Conservation (phyloP, 2,113 vertebrate genomes). For the Galeopterus variegatus region DNA sequence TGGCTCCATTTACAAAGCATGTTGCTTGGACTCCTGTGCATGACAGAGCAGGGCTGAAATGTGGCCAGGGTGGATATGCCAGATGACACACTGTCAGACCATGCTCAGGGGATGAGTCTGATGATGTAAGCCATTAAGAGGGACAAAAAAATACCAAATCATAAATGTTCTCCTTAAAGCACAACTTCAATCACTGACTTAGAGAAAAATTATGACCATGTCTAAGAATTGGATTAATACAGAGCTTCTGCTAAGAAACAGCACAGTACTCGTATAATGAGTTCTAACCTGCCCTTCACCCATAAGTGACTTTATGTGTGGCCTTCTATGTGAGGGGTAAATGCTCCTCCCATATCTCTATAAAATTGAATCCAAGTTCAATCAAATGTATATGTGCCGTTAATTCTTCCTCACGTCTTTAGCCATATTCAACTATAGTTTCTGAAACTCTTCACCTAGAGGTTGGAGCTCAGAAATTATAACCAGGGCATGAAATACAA, state of each 20-base stretch:
- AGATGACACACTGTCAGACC: constrained; percentile 48
- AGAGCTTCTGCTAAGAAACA: not conserved
- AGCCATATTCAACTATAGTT: not conserved
- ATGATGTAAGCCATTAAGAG: constrained; percentile 29
- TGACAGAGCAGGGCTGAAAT: constrained; percentile 37
- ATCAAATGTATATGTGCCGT: not conserved
- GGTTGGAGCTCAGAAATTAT: not conserved
- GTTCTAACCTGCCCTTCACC: not conserved
- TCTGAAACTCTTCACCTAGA: not conserved
- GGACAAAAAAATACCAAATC: constrained; percentile 33
- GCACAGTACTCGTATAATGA: not conserved
- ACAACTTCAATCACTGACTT: not conserved
- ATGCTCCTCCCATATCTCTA: not conserved
- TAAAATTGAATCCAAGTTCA: not conserved
- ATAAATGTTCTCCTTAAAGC: constrained; percentile 53
- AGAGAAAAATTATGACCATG: not conserved
- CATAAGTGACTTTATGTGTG: not conserved
- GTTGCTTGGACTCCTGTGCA: constrained; percentile 61
- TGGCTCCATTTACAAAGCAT: constrained; percentile 63
- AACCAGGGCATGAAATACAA: not conserved
- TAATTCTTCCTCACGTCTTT: not conserved
- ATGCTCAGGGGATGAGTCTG: not conserved
- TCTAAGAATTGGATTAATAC: not conserved
- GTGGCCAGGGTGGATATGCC: not conserved
- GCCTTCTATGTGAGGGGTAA: not conserved